A percentile compares a stretch with the other conserved stretches of the same genome.
Evolutionary conservation across 2,797 vertebrate species (phyloP).

Genomic region (Strix occidentalis): DNA sequence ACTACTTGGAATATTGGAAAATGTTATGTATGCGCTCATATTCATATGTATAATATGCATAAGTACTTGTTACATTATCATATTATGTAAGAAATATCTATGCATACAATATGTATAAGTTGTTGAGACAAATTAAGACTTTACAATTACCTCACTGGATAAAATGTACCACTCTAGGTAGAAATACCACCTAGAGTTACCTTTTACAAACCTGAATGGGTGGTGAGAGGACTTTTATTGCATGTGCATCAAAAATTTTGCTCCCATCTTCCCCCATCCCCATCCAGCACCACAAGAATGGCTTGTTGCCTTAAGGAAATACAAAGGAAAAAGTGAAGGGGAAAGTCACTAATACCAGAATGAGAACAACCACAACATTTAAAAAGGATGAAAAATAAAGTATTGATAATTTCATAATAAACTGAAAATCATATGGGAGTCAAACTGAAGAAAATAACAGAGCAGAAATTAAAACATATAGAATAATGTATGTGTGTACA

Average conservation of each 20-base stretch:
- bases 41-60: not conserved
- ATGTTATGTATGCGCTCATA: not conserved
- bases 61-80: not conserved
- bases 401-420: not conserved
- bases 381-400: not conserved
- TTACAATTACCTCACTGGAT: not conserved
- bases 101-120: not conserved
- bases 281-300: not conserved
- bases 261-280: not conserved
- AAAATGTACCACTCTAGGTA: not conserved
- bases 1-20: not conserved
- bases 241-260: not conserved
- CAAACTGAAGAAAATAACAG: not conserved
- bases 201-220: not conserved
- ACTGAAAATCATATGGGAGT: not conserved
- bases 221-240: not conserved
- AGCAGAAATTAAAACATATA: not conserved
- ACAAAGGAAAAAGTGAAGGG: not conserved
- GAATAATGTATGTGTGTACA: not conserved
- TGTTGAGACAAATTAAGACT: not conserved
- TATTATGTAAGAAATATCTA: not conserved
- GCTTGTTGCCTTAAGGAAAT: not conserved
- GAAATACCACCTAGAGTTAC: not conserved
- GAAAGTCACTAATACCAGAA: conserved; percentile 3
- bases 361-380: not conserved